Conservation (phyloP, 30 jellyfish, hydroid and myxozoan genomes). For the Nemopilema nomurai region DNA sequence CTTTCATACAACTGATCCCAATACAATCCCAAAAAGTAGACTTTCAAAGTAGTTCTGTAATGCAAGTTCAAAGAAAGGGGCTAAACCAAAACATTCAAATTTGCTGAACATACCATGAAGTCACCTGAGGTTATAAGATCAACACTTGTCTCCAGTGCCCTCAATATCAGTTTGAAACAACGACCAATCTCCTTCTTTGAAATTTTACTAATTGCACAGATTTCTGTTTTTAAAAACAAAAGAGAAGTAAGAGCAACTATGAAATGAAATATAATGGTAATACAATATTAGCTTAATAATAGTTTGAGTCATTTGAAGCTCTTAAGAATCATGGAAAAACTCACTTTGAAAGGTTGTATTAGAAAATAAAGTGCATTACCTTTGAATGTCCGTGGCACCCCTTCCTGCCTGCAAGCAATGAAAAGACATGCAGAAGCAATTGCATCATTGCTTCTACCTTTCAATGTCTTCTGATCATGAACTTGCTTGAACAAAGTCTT, state of each 20-base stretch:
- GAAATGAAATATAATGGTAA: background rate
- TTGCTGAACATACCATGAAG: slow-evolving; percentile 78
- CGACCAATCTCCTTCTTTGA: slow-evolving; percentile 98
- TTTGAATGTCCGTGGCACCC: slow-evolving; percentile 98
- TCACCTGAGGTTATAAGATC: slow-evolving; percentile 94
- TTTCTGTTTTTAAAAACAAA: slow-evolving; percentile 41
- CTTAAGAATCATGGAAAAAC: background rate
- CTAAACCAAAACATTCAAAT: background rate
- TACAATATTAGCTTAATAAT: background rate
- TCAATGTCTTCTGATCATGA: slow-evolving; percentile 90
- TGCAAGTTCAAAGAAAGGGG: too few species aligned
- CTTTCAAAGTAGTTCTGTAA: too few species aligned
- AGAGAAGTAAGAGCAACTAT: background rate
- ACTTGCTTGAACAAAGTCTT: slow-evolving; percentile 90
- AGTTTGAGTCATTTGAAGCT: background rate
- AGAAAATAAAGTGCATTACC: too few species aligned
- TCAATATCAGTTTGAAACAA: slow-evolving; percentile 88
- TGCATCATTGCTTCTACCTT: slow-evolving; percentile 97
- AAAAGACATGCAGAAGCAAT: slow-evolving; percentile 98
- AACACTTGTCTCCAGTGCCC: slow-evolving; percentile 92
- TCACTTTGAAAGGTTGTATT: background rate
- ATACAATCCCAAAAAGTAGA: too few species aligned
- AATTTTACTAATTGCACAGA: slow-evolving; percentile 96
- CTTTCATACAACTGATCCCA: too few species aligned
- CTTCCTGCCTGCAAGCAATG: slow-evolving; percentile 99